Conservation (phyloP, 1,140 invertebrate species). For the Arctopsyche grandis region DNA sequence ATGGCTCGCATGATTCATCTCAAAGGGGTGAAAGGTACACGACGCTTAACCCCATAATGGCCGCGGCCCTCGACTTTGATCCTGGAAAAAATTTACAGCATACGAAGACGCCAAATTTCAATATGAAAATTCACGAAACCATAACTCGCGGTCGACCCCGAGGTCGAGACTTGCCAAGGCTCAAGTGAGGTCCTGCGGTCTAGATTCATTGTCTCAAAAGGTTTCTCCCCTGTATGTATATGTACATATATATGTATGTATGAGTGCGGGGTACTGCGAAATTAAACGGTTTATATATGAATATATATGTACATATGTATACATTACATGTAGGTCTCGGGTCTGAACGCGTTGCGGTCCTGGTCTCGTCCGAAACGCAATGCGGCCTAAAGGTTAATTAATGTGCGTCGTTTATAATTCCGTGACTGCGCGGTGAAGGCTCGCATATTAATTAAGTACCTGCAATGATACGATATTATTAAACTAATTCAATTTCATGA, state of each 20-base stretch:
- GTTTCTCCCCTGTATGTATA: not conserved
- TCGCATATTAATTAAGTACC: conserved; percentile 13
- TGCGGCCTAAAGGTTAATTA: conserved; percentile 34
- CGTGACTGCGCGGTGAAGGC: not conserved
- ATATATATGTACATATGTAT: not conserved
- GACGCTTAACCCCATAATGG: conserved; percentile 29
- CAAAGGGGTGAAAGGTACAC: conserved; percentile 34
- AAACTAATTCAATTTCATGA: not conserved
- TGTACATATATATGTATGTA: not conserved
- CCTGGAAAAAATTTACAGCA: not conserved
- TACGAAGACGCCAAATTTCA: not conserved
- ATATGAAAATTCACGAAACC: not conserved
- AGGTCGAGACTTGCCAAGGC: not conserved
- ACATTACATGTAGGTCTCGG: not conserved
- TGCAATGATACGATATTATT: not conserved
- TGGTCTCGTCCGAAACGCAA: not conserved
- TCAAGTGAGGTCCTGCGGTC: conserved; percentile 5
- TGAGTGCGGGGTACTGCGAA: not conserved
- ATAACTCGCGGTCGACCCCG: not conserved
- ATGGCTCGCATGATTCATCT: conserved; percentile 43
- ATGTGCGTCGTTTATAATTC: conserved; percentile 9
- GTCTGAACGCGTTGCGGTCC: not conserved
- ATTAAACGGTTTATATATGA: not conserved
- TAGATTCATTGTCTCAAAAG: conserved; percentile 28
- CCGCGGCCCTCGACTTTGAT: conserved; percentile 19